phyloP scores from a whole-genome alignment of 2,113 vertebrate species.

The Clupea harengus region DNA sequence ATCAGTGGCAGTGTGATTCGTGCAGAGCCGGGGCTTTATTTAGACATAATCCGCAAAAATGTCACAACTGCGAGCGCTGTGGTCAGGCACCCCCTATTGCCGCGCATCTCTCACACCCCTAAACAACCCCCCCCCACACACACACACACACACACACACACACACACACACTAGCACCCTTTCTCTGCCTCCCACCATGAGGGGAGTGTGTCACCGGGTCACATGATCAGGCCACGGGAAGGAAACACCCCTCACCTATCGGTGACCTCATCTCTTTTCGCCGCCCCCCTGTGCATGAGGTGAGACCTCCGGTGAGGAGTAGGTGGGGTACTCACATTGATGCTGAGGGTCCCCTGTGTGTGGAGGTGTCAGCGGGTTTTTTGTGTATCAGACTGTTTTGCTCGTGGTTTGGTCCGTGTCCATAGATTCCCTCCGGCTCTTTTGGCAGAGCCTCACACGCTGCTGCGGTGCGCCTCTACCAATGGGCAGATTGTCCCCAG shows the following conservation, averaged over 20 bases:
- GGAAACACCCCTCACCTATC: constrained; percentile 13
- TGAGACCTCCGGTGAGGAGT: not conserved
- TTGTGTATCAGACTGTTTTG: constrained; percentile 30
- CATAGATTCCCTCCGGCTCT: constrained; percentile 44
- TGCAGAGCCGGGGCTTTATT: constrained; percentile 67
- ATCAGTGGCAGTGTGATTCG: constrained; percentile 71
- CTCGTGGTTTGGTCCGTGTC: constrained; percentile 39
- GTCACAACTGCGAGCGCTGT: constrained; percentile 47
- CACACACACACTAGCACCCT: not conserved
- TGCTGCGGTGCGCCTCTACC: constrained; percentile 56
- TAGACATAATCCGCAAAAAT: constrained; percentile 68
- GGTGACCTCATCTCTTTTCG: constrained; percentile 16
- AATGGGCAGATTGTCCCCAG: constrained; percentile 70
- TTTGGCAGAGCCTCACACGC: constrained; percentile 46
- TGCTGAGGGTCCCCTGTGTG: constrained; percentile 4
- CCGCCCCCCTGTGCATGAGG: not conserved
- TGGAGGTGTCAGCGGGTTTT: constrained; percentile 37
- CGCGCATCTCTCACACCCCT: not conserved
- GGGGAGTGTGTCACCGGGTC: constrained; percentile 34
- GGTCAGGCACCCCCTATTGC: constrained; percentile 32
- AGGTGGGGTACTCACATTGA: not conserved
- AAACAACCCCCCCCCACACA: not conserved
- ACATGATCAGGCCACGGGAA: constrained; percentile 14
- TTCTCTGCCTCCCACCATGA: constrained; percentile 17
- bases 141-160: not conserved